Evolutionary conservation across 2,888 invertebrate species (phyloP).

Genomic region (Troides helena): DNA sequence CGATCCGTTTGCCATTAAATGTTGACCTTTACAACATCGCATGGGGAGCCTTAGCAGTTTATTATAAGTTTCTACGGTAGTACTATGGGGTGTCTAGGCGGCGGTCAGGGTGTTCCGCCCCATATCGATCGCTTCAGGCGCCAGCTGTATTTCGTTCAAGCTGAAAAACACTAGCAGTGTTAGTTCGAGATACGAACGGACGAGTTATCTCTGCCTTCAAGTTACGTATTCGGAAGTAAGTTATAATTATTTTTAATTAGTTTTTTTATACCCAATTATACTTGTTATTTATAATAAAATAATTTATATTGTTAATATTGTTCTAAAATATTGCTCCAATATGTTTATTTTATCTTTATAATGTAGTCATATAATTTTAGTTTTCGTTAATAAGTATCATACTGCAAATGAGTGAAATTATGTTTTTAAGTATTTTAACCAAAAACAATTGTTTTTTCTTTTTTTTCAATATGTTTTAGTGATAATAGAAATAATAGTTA

Average conservation of each 20-base stretch:
- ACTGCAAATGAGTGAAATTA: no score
- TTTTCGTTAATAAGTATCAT: no score
- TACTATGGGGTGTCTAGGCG: slow-evolving; percentile 34
- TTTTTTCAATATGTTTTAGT: no score
- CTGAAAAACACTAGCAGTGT: slow-evolving; percentile 25
- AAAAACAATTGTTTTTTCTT: no score
- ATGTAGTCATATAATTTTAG: no score
- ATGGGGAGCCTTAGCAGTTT: slow-evolving; percentile 18
- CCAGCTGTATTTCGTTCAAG: slow-evolving; percentile 46
- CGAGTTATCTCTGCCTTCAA: neutral
- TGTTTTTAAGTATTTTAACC: no score
- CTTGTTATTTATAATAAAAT: no score
- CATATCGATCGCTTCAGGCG: slow-evolving; percentile 58
- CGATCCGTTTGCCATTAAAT: slow-evolving; percentile 39
- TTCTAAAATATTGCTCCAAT: no score
- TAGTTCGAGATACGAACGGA: slow-evolving; percentile 14
- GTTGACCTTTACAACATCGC: slow-evolving; percentile 35
- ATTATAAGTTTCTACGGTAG: slow-evolving; percentile 28
- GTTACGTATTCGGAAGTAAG: slow-evolving; percentile 13
- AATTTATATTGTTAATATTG: no score
- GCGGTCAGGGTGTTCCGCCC: slow-evolving; percentile 38
- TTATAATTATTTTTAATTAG: neutral
- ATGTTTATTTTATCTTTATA: no score
- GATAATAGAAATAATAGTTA: no score
- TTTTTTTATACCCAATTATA: no score